Conservation (phyloP, 92 coral and sea anemone genomes). For the Parazoanthus swiftii region DNA sequence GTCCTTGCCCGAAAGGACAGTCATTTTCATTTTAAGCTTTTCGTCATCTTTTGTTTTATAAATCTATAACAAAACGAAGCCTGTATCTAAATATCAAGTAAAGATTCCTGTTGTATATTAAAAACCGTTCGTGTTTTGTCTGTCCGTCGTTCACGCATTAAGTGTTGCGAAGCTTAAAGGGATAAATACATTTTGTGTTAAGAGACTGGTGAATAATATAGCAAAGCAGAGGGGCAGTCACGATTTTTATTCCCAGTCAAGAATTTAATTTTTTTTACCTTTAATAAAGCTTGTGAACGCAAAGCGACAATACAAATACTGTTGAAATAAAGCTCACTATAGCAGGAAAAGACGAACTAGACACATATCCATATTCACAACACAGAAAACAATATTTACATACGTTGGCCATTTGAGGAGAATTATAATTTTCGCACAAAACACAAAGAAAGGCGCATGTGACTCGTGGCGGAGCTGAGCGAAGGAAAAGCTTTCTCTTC, state of each 20-base stretch:
- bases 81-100: neutral
- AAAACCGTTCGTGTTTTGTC: neutral
- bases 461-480: constrained; percentile 13
- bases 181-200: neutral
- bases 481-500: neutral
- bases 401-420: constrained; percentile 1
- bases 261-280: neutral
- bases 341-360: neutral
- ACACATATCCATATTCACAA: neutral
- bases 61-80: neutral
- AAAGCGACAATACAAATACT: neutral
- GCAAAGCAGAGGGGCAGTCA: neutral
- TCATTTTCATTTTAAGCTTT: constrained; percentile 3
- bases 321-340: neutral
- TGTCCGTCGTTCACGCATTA: neutral
- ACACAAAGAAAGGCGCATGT: neutral
- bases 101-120: neutral
- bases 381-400: neutral
- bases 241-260: neutral
- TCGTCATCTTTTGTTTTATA: constrained; percentile 1
- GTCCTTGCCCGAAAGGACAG: constrained; percentile 4
- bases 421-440: neutral
- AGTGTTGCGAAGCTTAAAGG: neutral
- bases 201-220: neutral
- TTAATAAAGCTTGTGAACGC: neutral